Percentiles rank a stretch among this genome's conserved stretches.
These are phyloP conservation scores for Anguilla megastoma DNA, from an alignment of 2,797 vertebrate species.

Conservation along the genomic window DNA sequence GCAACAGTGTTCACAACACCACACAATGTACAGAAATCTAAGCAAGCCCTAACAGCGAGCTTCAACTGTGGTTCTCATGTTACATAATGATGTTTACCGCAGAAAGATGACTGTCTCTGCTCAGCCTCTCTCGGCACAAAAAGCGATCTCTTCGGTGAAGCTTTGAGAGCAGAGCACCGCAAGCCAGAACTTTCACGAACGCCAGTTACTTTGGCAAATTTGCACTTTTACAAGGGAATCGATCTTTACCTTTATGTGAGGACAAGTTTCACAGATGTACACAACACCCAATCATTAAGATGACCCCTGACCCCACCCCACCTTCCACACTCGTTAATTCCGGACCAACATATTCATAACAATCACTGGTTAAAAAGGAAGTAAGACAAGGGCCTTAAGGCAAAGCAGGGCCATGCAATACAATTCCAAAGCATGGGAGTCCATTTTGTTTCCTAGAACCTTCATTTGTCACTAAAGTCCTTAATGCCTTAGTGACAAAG, in stretches of 20 bases:
- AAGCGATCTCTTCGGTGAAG: background rate
- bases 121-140: background rate
- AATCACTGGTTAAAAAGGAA: constrained; percentile 3
- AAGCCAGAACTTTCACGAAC: background rate
- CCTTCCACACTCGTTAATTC: background rate
- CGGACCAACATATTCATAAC: background rate
- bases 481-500: background rate
- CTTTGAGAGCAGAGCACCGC: background rate
- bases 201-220: background rate
- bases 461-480: background rate
- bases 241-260: background rate
- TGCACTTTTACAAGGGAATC: background rate
- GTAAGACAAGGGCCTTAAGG: background rate
- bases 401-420: background rate
- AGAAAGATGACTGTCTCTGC: background rate
- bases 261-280: background rate
- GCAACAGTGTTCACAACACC: constrained; percentile 19
- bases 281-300: background rate
- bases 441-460: background rate
- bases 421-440: background rate
- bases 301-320: background rate
- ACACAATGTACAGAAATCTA: constrained; percentile 15
- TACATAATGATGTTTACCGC: constrained; percentile 14
- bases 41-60: background rate
- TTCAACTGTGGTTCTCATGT: constrained; percentile 1